Conservation (phyloP, 2,797 vertebrate species). For the Gymnocypris eckloni region DNA sequence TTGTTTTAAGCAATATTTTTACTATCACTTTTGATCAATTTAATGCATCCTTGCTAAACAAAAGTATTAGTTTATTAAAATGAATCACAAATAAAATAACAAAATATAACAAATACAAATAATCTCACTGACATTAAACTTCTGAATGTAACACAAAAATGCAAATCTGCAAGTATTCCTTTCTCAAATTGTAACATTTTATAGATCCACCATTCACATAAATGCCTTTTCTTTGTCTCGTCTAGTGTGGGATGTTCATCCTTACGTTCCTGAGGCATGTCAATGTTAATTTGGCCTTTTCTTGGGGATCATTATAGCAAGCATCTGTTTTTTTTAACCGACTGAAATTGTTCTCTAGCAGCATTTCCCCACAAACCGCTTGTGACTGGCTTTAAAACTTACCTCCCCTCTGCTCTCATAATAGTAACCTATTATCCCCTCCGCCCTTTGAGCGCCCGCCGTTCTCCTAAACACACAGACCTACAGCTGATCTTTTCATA, state of each 20-base stretch:
- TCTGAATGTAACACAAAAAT: neutral
- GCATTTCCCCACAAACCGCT: conserved; percentile 6
- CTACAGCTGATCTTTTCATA: conserved; percentile 86
- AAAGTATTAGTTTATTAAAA: neutral
- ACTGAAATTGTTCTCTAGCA: neutral
- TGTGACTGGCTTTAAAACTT: conserved; percentile 75
- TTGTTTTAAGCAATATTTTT: neutral
- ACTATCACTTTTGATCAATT: neutral
- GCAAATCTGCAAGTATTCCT: neutral
- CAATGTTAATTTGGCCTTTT: neutral
- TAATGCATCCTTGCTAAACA: neutral
- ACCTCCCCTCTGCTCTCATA: conserved; percentile 80
- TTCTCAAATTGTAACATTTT: neutral
- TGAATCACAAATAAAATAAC: neutral
- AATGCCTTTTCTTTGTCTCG: neutral
- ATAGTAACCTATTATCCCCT: conserved; percentile 81
- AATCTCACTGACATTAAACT: neutral
- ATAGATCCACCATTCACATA: neutral
- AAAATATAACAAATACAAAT: neutral
- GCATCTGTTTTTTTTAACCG: neutral
- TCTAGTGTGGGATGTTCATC: neutral
- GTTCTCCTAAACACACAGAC: conserved; percentile 74
- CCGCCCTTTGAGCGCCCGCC: conserved; percentile 77
- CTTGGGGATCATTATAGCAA: neutral
- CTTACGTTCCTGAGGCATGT: neutral